Base-by-base conservation (phyloP, 2,888 invertebrate genomes). In the Phlogophora meticulosa region DNA sequence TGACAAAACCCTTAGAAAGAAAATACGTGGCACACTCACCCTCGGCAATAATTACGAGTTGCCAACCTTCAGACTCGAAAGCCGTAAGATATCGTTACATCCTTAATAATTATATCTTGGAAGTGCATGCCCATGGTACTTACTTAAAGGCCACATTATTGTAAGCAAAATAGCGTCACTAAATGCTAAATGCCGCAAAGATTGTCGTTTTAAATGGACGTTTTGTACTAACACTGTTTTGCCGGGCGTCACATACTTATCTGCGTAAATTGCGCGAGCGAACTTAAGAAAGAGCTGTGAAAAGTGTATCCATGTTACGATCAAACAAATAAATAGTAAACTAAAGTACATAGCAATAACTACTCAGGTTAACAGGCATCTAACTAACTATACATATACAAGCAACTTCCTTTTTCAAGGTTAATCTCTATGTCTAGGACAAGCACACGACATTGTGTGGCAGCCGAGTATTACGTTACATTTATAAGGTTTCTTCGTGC, bases 401-500 rank as follows among this genome's bases (percentile, higher is more conserved):
- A 83, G 81, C 75, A 81, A 76, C 68, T 80, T 68, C 82, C 74
- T 64, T 71, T 82, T 83, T 83, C 90, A 91, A 91, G 88, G 91
- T 89, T 92, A 91, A 90, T 88, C 88, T 85, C 75, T 80, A 76
- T 85, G 91, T 90, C 91, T 91, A 91, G 91, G 90, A 87, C 91
- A 88, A 85, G 80, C 87, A 85, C 88, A 87, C 87, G 90, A 91
- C 90, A 91, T 91, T 91, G 90, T 77, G 79, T 80, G 76, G 78
- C 80, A 77, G 78, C 72, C 56, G 70, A 73, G 83, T 78, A 83
- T 85, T 87, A 87, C 79, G 77, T 75, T 74, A 68, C 67, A 38
- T 65, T 71, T 72, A 43, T 89, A 87, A 5, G 91, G 90, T 84
- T 92, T 91, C 91, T 34, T 70, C 32, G 72, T 78, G 79, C 81